phyloP scores from a whole-genome alignment of 2,888 invertebrate genomes.

The Athalia circularis region DNA sequence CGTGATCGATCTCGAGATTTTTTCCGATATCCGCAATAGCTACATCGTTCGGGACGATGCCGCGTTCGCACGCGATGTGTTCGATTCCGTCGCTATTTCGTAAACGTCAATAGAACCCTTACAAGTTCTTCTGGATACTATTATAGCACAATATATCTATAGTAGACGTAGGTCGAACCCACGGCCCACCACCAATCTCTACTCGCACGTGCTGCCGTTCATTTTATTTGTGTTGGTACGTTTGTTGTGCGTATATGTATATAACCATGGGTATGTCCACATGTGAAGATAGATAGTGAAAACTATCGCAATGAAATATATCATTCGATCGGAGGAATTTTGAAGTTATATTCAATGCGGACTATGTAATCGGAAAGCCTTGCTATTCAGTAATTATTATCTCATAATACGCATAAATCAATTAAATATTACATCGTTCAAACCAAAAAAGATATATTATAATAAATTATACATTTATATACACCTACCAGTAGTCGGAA shows the following conservation, averaged over 20 bases:
- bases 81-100: not conserved
- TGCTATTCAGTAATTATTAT: too few relatives aligned
- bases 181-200: not conserved
- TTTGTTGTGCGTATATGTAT: not conserved
- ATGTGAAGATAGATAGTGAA: not conserved
- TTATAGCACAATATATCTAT: not conserved
- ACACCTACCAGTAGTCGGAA: too few relatives aligned
- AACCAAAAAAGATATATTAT: too few relatives aligned
- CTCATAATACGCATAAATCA: too few relatives aligned
- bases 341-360: too few relatives aligned
- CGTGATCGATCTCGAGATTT: too few relatives aligned
- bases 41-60: not conserved
- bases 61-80: not conserved
- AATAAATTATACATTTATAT: too few relatives aligned
- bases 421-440: too few relatives aligned
- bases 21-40: too few relatives aligned
- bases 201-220: not conserved
- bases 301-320: too few relatives aligned
- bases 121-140: conserved; percentile 3
- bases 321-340: too few relatives aligned
- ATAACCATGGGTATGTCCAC: not conserved
- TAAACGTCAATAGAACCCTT: not conserved
- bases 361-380: too few relatives aligned
- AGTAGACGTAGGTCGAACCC: not conserved
- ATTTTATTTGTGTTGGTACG: not conserved